Percentiles rank a stretch among this genome's conserved stretches.
These are phyloP conservation scores for Enteromius mattozi DNA, from an alignment of 2,797 vertebrate genomes.

Conservation along the genomic window DNA sequence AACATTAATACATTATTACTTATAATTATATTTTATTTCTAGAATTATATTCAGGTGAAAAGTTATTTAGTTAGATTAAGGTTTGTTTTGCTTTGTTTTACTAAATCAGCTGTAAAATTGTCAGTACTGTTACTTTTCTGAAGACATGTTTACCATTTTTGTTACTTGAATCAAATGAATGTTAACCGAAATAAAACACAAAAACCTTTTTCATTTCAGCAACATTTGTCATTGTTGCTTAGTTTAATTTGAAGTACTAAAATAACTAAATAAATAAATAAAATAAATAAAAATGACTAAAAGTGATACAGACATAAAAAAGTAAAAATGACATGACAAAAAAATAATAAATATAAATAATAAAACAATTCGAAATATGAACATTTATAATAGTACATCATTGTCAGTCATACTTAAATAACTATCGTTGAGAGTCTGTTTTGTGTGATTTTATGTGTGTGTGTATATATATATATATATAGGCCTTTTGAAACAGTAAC, in stretches of 20 bases:
- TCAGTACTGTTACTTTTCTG: not conserved
- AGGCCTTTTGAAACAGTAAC: not conserved
- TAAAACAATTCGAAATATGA: not conserved
- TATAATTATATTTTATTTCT: not conserved
- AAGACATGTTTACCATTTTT: not conserved
- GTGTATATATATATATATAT: not conserved
- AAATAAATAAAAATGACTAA: not conserved
- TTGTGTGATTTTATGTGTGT: not conserved
- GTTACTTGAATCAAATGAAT: not conserved
- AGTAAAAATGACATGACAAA: not conserved
- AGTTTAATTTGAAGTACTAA: not conserved
- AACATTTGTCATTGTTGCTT: not conserved
- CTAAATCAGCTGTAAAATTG: not conserved
- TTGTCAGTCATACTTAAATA: not conserved
- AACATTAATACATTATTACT: not conserved
- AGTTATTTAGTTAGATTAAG: not conserved
- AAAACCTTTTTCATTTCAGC: not conserved
- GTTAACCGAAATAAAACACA: not conserved
- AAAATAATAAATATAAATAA: not conserved
- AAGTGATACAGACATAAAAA: not conserved
- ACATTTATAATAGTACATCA: not conserved
- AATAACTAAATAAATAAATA: not conserved
- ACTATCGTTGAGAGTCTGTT: not conserved
- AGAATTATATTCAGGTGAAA: not conserved
- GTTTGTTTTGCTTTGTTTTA: not conserved